These are phyloP conservation scores for Hedya salicella DNA, from an alignment of 2,888 invertebrate genomes.

Conservation along the genomic window DNA sequence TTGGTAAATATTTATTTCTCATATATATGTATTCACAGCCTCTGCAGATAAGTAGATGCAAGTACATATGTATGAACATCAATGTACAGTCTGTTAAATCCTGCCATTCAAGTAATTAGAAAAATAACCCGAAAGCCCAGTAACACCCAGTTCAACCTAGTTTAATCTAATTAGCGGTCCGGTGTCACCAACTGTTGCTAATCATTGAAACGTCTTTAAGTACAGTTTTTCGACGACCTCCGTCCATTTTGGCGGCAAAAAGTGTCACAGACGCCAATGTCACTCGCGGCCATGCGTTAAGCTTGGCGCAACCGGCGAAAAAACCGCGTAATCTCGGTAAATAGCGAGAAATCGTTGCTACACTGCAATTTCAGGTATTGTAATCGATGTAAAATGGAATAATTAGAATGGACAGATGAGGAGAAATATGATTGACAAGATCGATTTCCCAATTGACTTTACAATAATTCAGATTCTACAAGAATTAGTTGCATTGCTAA, in stretches of 20 bases:
- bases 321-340: conserved; percentile 81
- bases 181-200: conserved; percentile 20
- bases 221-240: conserved; percentile 62
- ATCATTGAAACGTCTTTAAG: conserved; percentile 40
- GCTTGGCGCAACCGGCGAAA: conserved; percentile 76
- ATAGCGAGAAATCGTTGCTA: conserved; percentile 76
- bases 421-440: conserved; percentile 13
- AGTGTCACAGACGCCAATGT: conserved; percentile 73
- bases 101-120: too few species aligned
- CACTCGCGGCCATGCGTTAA: conserved; percentile 78
- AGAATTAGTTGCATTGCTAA: too few species aligned
- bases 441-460: not conserved
- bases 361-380: conserved; percentile 39
- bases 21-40: not conserved
- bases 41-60: not conserved
- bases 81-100: too few species aligned
- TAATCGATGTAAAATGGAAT: conserved; percentile 34
- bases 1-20: too few species aligned
- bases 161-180: conserved; percentile 1
- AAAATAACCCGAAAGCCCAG: not conserved
- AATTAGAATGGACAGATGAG: conserved; percentile 32
- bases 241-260: conserved; percentile 72
- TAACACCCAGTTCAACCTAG: not conserved
- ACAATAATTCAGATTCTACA: not conserved
- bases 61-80: not conserved